phyloP scores from a whole-genome alignment of 2,888 invertebrate genomes.

The Cryptus viduatorius region DNA sequence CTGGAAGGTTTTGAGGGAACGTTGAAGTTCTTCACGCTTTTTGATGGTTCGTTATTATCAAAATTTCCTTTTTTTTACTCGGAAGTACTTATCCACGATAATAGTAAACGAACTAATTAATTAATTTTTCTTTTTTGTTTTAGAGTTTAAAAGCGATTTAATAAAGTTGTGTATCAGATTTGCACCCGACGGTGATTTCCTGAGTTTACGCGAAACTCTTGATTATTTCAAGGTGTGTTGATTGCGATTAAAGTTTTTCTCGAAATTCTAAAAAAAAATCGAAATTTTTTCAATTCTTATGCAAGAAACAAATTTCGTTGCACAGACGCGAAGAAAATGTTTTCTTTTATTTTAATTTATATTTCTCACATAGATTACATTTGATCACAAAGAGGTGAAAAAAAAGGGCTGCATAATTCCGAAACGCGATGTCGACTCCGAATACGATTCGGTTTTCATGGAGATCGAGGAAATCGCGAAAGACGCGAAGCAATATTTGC shows the following conservation, averaged over 20 bases:
- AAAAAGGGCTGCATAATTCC: constrained; percentile 96
- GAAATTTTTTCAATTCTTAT: too few species aligned
- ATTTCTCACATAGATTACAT: constrained; percentile 89
- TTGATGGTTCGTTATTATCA: constrained; percentile 85
- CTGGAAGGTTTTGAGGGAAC: constrained; percentile 93
- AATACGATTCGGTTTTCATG: constrained; percentile 92
- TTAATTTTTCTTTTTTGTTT: constrained; percentile 46
- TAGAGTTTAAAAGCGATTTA: constrained; percentile 78
- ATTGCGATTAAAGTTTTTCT: neutral
- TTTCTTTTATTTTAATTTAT: neutral
- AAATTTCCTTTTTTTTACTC: constrained; percentile 74
- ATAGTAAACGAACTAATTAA: constrained; percentile 18
- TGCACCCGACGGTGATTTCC: constrained; percentile 90
- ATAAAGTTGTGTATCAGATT: constrained; percentile 85
- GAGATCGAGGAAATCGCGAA: constrained; percentile 89
- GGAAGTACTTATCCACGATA: neutral
- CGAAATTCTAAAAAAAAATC: too few species aligned
- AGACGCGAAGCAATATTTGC: constrained; percentile 91
- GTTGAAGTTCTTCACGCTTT: constrained; percentile 88
- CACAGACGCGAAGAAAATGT: too few species aligned
- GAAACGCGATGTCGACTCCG: constrained; percentile 91
- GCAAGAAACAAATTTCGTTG: too few species aligned
- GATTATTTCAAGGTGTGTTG: constrained; percentile 91
- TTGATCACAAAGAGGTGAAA: constrained; percentile 94
- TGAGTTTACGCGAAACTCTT: constrained; percentile 90